Evolutionary conservation across 2,113 vertebrate species (phyloP).

Genomic region (Prionailurus bengalensis): DNA sequence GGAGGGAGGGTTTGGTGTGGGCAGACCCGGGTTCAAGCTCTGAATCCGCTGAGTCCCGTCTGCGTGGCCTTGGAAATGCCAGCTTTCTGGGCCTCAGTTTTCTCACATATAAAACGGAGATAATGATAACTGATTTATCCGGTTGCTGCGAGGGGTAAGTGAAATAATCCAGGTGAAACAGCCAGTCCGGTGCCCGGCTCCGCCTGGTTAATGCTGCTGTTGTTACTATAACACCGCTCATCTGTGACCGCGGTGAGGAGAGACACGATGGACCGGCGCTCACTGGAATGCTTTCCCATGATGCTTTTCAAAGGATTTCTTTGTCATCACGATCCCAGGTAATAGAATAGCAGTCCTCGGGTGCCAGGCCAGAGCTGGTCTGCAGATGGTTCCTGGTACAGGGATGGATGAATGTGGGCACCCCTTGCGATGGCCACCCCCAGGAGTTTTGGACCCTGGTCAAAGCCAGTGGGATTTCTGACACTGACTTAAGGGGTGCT

Average conservation of each 20-base stretch:
- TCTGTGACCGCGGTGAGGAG: neutral
- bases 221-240: neutral
- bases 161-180: neutral
- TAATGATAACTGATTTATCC: neutral
- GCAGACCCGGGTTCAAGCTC: neutral
- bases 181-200: neutral
- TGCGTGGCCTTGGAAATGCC: rapidly evolving
- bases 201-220: rapidly evolving
- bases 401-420: neutral
- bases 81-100: neutral
- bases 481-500: neutral
- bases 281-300: neutral
- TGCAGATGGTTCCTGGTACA: neutral
- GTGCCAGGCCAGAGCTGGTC: neutral
- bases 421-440: neutral
- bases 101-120: neutral
- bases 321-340: neutral
- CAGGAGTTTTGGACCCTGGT: neutral
- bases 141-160: neutral
- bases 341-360: neutral
- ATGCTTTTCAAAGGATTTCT: neutral
- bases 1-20: neutral
- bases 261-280: neutral
- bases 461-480: neutral
- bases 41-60: neutral